Evolutionary conservation across 2,113 vertebrate species (phyloP).

Genomic region (Pterophyllum scalare): DNA sequence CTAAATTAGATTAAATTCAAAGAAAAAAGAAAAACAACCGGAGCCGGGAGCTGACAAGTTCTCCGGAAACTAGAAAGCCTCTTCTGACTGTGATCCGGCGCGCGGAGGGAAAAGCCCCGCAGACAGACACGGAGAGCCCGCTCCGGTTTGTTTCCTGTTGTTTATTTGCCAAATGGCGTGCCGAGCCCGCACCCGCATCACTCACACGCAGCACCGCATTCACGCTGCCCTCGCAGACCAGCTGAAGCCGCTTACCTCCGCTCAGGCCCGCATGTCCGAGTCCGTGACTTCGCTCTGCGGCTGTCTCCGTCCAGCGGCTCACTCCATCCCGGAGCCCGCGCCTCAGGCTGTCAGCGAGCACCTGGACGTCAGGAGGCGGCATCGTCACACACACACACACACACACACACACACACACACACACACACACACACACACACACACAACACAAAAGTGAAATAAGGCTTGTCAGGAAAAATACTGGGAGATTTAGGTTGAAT

Average conservation of each 20-base stretch:
- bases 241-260: conserved; percentile 27
- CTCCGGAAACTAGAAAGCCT: not conserved
- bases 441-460: not conserved
- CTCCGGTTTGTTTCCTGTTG: conserved; percentile 41
- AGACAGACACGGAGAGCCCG: not conserved
- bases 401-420: not conserved
- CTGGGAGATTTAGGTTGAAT: not conserved
- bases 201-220: not conserved
- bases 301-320: conserved; percentile 64
- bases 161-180: conserved; percentile 19
- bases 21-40: no score
- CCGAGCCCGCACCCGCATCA: not conserved
- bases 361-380: conserved; percentile 54
- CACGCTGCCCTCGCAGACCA: not conserved
- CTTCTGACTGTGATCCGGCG: not conserved
- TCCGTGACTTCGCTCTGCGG: not conserved
- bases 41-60: not conserved
- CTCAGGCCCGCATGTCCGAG: conserved; percentile 28
- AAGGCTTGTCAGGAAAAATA: not conserved
- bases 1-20: not conserved
- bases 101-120: not conserved
- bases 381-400: not conserved
- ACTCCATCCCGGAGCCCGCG: conserved; percentile 47
- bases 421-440: not conserved
- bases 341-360: conserved; percentile 44